Base-by-base conservation (phyloP, 2,888 invertebrate genomes). In the Gerosis bhagava region DNA sequence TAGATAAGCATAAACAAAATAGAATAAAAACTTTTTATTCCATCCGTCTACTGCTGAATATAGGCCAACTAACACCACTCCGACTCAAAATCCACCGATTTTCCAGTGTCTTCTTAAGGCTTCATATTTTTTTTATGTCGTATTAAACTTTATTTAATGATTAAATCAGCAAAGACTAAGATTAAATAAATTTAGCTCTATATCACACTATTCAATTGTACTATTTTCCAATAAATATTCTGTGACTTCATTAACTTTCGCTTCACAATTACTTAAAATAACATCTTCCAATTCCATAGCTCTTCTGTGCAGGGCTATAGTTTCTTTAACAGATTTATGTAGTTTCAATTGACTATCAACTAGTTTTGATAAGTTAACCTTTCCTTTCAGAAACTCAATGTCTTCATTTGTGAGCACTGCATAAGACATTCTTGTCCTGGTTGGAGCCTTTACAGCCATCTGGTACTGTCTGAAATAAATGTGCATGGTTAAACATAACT, bases 141-240 rank as follows among this genome's bases (percentile, higher is more conserved):
- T n/a, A n/a, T n/a, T n/a, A n/a, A n/a, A n/a, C n/a, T n/a, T n/a
- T n/a, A n/a, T n/a, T n/a, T n/a, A n/a, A n/a, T n/a, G n/a, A n/a
- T n/a, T n/a, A n/a, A n/a, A n/a, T n/a, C n/a, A n/a, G n/a, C n/a
- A n/a, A n/a, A n/a, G n/a, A n/a, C n/a, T n/a, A n/a, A n/a, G n/a
- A n/a, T n/a, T n/a, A n/a, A n/a, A n/a, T n/a, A n/a, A n/a, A n/a
- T n/a, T n/a, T n/a, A n/a, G n/a, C n/a, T n/a, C n/a, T n/a, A n/a
- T n/a, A n/a, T n/a, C n/a, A n/a, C n/a, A n/a, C n/a, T n/a, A 44
- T 5, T 71, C 74, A 10, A 84, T 45, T 39, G 77, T 72, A 65
- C 86, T 87, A 46, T 84, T 77, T 44, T 86, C 77, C 26, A 86
- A 60, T 39, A 87, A 78, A 54, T 82, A 71, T 17, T 79, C 68